Evolutionary conservation across 2,797 vertebrate genomes (phyloP).

Genomic region (Chloroceryle amazona): DNA sequence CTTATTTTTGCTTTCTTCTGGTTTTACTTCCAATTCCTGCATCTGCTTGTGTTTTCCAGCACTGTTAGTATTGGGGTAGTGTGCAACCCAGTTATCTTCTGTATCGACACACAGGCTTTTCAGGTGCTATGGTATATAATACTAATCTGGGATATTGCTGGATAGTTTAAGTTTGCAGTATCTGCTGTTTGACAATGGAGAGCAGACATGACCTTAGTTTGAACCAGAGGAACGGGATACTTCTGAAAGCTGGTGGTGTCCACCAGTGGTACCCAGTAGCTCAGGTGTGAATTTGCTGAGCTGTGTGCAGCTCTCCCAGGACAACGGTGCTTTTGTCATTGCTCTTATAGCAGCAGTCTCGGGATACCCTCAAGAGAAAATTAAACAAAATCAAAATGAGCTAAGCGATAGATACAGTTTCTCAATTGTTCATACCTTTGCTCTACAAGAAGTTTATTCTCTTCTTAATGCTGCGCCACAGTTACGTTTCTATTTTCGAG

Average conservation of each 20-base stretch:
- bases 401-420: not conserved
- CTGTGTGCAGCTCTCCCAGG: not conserved
- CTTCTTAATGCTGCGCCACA: not conserved
- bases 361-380: not conserved
- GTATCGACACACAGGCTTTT: not conserved
- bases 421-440: not conserved
- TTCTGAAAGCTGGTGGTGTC: not conserved
- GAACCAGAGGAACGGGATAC: not conserved
- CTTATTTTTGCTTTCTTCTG: not conserved
- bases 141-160: not conserved
- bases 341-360: not conserved
- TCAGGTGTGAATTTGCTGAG: not conserved
- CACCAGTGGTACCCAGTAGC: not conserved
- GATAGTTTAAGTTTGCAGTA: not conserved
- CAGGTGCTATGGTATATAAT: not conserved
- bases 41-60: not conserved
- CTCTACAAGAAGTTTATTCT: not conserved
- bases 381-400: not conserved
- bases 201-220: not conserved
- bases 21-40: not conserved
- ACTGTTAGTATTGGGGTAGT: not conserved
- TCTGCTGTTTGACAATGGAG: not conserved
- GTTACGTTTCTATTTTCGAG: not conserved
- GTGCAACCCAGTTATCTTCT: not conserved
- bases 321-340: not conserved